Conservation (phyloP, 2,888 invertebrate genomes). For the Melikaiella ostensackeni region DNA sequence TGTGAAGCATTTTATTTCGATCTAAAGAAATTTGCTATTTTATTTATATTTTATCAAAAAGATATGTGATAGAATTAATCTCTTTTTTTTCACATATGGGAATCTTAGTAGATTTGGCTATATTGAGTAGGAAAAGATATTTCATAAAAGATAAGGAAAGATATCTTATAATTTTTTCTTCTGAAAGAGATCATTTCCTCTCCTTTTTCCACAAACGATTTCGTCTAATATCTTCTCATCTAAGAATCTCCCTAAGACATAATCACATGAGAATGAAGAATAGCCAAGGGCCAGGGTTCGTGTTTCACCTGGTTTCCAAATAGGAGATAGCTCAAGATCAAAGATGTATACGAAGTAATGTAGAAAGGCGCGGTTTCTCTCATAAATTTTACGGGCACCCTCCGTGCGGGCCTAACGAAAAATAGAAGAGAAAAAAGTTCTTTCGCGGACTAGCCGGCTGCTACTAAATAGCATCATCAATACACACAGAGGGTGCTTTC, state of each 20-base stretch:
- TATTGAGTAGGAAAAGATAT: too few relatives aligned
- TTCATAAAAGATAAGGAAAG: too few relatives aligned
- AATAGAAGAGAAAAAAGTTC: neutral
- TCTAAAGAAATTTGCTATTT: too few relatives aligned
- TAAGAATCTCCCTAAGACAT: neutral
- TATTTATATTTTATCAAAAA: too few relatives aligned
- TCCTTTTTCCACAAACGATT: neutral
- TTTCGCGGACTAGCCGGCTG: neutral
- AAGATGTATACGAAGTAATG: neutral
- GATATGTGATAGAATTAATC: too few relatives aligned
- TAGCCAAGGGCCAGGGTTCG: neutral
- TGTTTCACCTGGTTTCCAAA: conserved; percentile 6
- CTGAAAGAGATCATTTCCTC: neutral
- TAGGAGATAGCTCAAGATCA: neutral
- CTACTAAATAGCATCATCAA: conserved; percentile 37
- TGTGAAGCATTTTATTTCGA: too few relatives aligned
- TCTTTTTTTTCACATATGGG: too few relatives aligned
- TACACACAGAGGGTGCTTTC: conserved; percentile 22
- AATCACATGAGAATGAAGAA: conserved; percentile 1
- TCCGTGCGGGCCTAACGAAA: neutral
- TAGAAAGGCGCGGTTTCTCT: neutral
- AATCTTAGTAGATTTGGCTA: too few relatives aligned
- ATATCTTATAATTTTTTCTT: neutral
- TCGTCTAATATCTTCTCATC: neutral
- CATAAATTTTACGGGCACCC: neutral